Conservation (phyloP, 1,140 invertebrate genomes). For the Ganaspis sp. region DNA sequence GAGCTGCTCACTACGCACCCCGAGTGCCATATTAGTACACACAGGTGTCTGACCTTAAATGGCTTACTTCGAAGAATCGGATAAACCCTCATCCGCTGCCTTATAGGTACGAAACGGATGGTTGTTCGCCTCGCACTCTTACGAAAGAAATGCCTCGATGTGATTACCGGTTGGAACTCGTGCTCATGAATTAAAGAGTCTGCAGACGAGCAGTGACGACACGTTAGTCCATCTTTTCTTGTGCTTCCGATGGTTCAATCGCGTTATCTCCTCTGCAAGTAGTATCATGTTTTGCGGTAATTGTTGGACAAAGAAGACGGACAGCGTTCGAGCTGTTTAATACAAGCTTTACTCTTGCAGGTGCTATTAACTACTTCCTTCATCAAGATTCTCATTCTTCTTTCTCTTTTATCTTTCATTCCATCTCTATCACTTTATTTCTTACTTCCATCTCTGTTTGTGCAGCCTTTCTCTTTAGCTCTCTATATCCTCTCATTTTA, state of each 20-base stretch:
- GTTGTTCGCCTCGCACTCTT: slow-evolving; percentile 33
- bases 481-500: too few relatives aligned
- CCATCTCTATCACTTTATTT: slow-evolving; percentile 17
- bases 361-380: slow-evolving; percentile 65
- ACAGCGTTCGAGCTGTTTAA: slow-evolving; percentile 52
- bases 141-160: slow-evolving; percentile 44
- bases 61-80: slow-evolving; percentile 61
- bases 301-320: slow-evolving; percentile 55
- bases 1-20: background rate
- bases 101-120: slow-evolving; percentile 60
- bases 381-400: slow-evolving; percentile 26
- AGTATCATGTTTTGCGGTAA: slow-evolving; percentile 59
- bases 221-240: slow-evolving; percentile 61
- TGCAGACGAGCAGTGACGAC: slow-evolving; percentile 52
- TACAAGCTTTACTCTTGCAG: slow-evolving; percentile 52
- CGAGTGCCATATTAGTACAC: slow-evolving; percentile 55
- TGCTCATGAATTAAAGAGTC: slow-evolving; percentile 71
- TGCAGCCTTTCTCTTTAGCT: background rate
- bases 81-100: slow-evolving; percentile 58
- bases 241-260: slow-evolving; percentile 45
- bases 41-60: slow-evolving; percentile 66
- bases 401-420: background rate
- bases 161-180: slow-evolving; percentile 49
- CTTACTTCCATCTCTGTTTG: background rate
- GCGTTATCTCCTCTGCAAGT: slow-evolving; percentile 17